These are phyloP conservation scores for Melanotaenia duboulayi DNA, from an alignment of 2,113 vertebrate species.

Conservation along the genomic window DNA sequence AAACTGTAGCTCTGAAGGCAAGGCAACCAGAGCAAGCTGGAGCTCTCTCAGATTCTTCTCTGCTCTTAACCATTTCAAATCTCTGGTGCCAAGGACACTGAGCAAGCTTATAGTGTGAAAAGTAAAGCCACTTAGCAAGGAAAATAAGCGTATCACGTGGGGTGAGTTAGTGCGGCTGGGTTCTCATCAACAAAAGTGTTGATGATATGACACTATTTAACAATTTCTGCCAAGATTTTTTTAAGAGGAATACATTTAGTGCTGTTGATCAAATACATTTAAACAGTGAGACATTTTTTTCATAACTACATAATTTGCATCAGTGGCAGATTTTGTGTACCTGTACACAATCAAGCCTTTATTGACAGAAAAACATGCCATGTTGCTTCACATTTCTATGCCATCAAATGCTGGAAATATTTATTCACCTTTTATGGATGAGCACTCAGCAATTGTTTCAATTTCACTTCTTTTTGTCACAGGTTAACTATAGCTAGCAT, in stretches of 20 bases:
- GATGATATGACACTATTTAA: conserved; percentile 44
- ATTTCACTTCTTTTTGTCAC: not conserved
- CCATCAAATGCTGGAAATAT: not conserved
- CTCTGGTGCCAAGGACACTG: conserved; percentile 61
- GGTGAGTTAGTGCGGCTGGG: conserved; percentile 42
- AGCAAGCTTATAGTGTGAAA: conserved; percentile 57
- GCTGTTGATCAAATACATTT: not conserved
- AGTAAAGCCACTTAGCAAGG: conserved; percentile 64
- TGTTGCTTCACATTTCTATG: not conserved
- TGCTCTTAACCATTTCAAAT: conserved; percentile 65
- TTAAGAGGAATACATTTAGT: conserved; percentile 22
- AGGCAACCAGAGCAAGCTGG: conserved; percentile 42
- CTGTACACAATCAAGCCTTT: conserved; percentile 25
- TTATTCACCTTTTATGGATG: not conserved
- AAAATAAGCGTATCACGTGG: conserved; percentile 43
- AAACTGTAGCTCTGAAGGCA: conserved; percentile 62
- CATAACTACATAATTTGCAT: conserved; percentile 29
- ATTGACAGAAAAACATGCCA: conserved; percentile 11
- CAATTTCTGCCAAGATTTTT: conserved; percentile 27
- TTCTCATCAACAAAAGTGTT: conserved; percentile 57
- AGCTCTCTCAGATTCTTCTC: conserved; percentile 50
- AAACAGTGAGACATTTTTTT: conserved; percentile 1
- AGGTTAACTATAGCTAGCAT: not conserved
- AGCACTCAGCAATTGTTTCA: not conserved
- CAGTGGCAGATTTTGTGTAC: conserved; percentile 31